Conservation (phyloP, 1,140 invertebrate species). For the Eriosoma lanigerum region DNA sequence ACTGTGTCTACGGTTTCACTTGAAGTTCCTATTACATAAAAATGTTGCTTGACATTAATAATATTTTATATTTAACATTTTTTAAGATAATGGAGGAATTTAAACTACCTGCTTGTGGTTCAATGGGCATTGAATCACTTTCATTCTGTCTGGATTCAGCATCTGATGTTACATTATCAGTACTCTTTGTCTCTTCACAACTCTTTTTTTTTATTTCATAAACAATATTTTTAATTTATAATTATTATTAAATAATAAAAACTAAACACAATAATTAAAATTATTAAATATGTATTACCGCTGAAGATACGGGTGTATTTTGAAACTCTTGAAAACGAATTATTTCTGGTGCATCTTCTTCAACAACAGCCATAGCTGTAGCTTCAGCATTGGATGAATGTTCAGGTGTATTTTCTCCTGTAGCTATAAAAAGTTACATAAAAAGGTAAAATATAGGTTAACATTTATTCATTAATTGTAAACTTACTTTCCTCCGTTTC, state of each 20-base stretch:
- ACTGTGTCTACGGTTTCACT: constrained; percentile 18
- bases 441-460: not conserved
- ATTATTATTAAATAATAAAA: not conserved
- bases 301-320: constrained; percentile 41
- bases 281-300: constrained; percentile 19
- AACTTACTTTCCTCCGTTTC: constrained; percentile 27
- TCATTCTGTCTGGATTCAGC: constrained; percentile 31
- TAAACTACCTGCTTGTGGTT: constrained; percentile 13
- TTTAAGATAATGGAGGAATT: no score
- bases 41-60: not conserved
- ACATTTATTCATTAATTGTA: not conserved
- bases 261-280: not conserved
- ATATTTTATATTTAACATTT: no score
- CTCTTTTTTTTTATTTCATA: not conserved
- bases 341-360: constrained; percentile 37
- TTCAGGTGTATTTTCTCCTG: constrained; percentile 46
- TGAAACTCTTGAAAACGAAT: constrained; percentile 41
- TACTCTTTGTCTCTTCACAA: constrained; percentile 33
- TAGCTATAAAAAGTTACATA: no score
- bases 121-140: constrained; percentile 34
- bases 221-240: no score
- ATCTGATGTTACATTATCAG: constrained; percentile 40
- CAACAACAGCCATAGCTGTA: constrained; percentile 36
- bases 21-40: constrained; percentile 26
- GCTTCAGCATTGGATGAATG: constrained; percentile 48